A percentile compares a stretch with the other conserved stretches of the same genome.
These are phyloP conservation scores for Ophthalmolycus amberensis DNA, from an alignment of 2,113 vertebrate species.

Conservation along the genomic window DNA sequence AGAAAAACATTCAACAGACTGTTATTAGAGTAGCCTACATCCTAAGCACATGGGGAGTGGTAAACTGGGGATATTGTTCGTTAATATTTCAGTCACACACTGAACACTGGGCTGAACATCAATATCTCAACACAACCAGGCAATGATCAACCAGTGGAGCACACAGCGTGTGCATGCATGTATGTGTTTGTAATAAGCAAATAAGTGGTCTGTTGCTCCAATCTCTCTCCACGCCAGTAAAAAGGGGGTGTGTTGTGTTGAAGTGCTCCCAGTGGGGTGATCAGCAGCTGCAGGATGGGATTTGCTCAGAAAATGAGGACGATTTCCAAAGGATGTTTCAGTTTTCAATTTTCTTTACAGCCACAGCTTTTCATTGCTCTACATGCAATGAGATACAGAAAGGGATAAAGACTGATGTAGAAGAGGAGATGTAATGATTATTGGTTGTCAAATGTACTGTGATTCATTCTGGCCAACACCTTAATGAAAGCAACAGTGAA, in stretches of 20 bases:
- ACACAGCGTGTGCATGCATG: neutral
- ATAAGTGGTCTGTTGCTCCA: conserved; percentile 32
- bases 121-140: conserved; percentile 35
- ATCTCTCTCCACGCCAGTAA: conserved; percentile 46
- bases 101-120: conserved; percentile 29
- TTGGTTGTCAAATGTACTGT: neutral
- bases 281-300: conserved; percentile 59
- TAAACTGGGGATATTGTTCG: conserved; percentile 17
- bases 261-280: conserved; percentile 63
- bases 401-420: neutral
- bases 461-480: neutral
- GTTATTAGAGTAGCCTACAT: conserved; percentile 12
- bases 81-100: conserved; percentile 49
- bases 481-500: conserved; percentile 10
- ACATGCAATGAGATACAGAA: neutral
- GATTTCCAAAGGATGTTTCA: conserved; percentile 59
- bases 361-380: conserved; percentile 34
- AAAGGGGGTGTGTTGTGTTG: conserved; percentile 34
- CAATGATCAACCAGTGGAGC: conserved; percentile 18
- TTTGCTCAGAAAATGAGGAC: conserved; percentile 54
- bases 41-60: neutral
- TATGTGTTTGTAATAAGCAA: conserved; percentile 29
- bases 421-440: conserved; percentile 2
- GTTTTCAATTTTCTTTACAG: conserved; percentile 59
- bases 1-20: conserved; percentile 7